Base-by-base conservation (phyloP, 2,113 vertebrate species). In the Bambusicola thoracicus region DNA sequence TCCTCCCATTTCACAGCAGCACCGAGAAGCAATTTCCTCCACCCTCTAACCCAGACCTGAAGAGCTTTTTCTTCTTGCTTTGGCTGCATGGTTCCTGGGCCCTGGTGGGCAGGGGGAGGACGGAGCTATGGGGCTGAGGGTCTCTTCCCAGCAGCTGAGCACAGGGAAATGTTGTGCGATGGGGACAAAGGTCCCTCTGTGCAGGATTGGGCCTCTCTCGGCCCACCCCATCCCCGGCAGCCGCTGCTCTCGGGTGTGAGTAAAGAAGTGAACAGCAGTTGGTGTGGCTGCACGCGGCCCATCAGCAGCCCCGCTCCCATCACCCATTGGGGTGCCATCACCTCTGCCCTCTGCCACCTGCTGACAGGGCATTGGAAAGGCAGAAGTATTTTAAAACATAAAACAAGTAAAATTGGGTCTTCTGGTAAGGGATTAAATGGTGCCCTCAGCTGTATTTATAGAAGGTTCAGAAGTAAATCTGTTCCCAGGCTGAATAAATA, bases 381-480 rank as follows among this genome's bases (percentile, higher is more conserved):
- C 69, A 79, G 49, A 61, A 32, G 32, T 61, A 73, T 73, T 85
- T 65, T 17, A 61, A 92, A 83, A 43, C 46, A 61, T n/a, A 77
- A 90, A 94, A 4, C 76, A 90, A 94, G 92, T 87, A 87, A 94
- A 96, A 89, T 85, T 49, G 89, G 85, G 85, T 87, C 92, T 94
- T 85, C 78, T 93, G 84, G 81, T 66, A 41, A 85, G 84, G 84
- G 92, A 91, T 94, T 94, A 85, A 95, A 95, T 72, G 2, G 70
- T 48, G 89, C 94, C 81, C 83, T 95, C 81, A 36, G 85, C 84
- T 95, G 63, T 90, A 73, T 91, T 96, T 96, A 95, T 94, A 88
- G 96, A 94, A 92, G 78, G 86, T 92, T 94, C 92, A 94, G 86
- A 94, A 96, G 96, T 92, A 94, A 96, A 94, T 95, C 92, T 81